Evolutionary conservation across 2,113 vertebrate species (phyloP).

Genomic region (Gavialis gangeticus): DNA sequence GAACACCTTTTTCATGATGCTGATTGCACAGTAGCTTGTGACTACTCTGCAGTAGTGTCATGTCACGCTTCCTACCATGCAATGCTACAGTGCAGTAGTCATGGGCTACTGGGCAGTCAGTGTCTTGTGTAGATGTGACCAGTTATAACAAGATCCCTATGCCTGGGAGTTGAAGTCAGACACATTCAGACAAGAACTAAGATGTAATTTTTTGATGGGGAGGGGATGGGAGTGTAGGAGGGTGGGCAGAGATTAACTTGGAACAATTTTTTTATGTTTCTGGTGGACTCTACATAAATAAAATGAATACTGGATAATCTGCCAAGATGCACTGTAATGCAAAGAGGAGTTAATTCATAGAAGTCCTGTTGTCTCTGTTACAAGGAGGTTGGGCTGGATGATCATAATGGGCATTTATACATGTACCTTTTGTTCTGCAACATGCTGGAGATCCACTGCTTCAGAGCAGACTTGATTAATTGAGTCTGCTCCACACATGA

Average conservation of each 20-base stretch:
- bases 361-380: background rate
- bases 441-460: no score
- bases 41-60: no score
- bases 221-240: background rate
- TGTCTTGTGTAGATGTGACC: no score
- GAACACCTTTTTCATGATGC: no score
- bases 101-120: no score
- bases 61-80: no score
- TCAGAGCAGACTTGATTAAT: no score
- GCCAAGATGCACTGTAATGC: background rate
- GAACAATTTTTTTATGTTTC: background rate
- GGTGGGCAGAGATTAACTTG: background rate
- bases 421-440: no score
- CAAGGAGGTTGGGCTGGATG: slow-evolving; percentile 23
- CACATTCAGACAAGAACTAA: background rate
- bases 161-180: background rate
- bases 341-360: background rate
- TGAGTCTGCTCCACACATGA: no score
- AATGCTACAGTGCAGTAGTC: no score
- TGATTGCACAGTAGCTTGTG: no score
- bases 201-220: background rate
- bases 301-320: background rate
- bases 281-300: background rate
- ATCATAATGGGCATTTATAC: slow-evolving; percentile 20
- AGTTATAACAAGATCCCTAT: background rate